Evolutionary conservation across 1,140 invertebrate genomes (phyloP).

Genomic region (Prorops nasuta): DNA sequence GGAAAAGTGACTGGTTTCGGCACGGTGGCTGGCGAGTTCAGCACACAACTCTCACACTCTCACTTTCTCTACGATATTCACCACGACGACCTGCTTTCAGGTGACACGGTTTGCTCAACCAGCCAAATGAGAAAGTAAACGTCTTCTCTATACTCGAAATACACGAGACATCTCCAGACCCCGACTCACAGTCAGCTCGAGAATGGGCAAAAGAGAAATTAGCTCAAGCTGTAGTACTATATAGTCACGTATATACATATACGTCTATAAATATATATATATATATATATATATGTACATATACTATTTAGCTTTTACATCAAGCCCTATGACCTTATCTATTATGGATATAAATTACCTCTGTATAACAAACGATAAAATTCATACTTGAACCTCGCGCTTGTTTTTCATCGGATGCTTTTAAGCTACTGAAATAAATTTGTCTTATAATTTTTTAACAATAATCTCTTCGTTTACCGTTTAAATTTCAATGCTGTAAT

Average conservation of each 20-base stretch:
- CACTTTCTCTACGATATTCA: conserved; percentile 42
- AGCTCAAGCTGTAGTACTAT: neutral
- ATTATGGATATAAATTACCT: no score
- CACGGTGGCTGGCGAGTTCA: conserved; percentile 25
- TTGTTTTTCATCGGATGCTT: neutral
- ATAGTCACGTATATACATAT: neutral
- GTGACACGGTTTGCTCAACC: conserved; percentile 22
- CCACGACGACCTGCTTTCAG: conserved; percentile 34
- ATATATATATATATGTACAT: neutral
- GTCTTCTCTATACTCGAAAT: no score
- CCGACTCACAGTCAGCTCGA: conserved; percentile 5
- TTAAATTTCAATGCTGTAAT: neutral
- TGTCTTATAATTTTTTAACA: neutral
- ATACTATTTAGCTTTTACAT: neutral
- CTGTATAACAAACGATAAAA: no score
- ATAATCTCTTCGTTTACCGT: neutral
- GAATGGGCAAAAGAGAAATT: neutral
- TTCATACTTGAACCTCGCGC: neutral
- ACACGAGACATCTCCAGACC: no score
- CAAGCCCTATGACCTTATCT: neutral
- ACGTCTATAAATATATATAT: neutral
- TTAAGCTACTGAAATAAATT: neutral
- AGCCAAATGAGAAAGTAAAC: conserved; percentile 40
- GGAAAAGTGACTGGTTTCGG: no score
- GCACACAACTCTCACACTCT: conserved; percentile 30